Percentiles rank a stretch among this genome's conserved stretches.
Conservation (phyloP, 2,113 vertebrate species). For the Syngnathus floridae region DNA sequence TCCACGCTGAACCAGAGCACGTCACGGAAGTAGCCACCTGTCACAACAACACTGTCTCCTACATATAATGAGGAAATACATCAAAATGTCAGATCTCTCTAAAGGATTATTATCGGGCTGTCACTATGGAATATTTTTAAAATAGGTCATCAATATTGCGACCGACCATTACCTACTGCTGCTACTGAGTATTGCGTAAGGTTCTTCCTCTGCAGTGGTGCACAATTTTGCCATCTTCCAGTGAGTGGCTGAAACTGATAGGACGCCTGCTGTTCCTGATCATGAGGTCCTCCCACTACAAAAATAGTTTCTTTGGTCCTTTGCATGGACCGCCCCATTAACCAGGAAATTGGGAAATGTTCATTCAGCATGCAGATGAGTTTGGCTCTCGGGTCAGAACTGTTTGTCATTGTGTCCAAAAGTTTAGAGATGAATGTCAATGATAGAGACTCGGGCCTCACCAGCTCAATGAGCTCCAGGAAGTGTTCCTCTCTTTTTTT, state of each 20-base stretch:
- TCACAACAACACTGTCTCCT: constrained; percentile 70
- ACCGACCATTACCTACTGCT: constrained; percentile 76
- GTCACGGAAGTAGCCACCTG: constrained; percentile 81
- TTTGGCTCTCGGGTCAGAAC: constrained; percentile 65
- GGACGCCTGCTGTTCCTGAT: constrained; percentile 76
- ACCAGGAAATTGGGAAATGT: constrained; percentile 74
- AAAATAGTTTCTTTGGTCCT: constrained; percentile 73
- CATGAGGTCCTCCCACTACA: constrained; percentile 79
- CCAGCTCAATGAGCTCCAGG: constrained; percentile 71
- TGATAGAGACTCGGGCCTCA: constrained; percentile 76
- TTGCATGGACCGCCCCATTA: constrained; percentile 36
- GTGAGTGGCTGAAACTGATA: constrained; percentile 77
- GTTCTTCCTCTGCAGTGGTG: constrained; percentile 78
- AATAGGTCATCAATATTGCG: background rate
- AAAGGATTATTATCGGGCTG: background rate
- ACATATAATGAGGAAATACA: background rate
- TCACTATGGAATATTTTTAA: background rate
- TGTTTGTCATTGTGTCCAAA: constrained; percentile 62
- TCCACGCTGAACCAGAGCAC: constrained; percentile 84
- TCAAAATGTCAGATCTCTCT: background rate
- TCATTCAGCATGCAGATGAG: constrained; percentile 74
- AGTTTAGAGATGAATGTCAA: constrained; percentile 74
- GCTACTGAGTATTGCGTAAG: constrained; percentile 83
- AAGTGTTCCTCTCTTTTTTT: constrained; percentile 71
- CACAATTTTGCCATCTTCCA: constrained; percentile 76